Percentiles rank a stretch among this genome's conserved stretches.
Evolutionary conservation across 2,888 invertebrate genomes (phyloP).

Genomic region (Flexamia atlantica): DNA sequence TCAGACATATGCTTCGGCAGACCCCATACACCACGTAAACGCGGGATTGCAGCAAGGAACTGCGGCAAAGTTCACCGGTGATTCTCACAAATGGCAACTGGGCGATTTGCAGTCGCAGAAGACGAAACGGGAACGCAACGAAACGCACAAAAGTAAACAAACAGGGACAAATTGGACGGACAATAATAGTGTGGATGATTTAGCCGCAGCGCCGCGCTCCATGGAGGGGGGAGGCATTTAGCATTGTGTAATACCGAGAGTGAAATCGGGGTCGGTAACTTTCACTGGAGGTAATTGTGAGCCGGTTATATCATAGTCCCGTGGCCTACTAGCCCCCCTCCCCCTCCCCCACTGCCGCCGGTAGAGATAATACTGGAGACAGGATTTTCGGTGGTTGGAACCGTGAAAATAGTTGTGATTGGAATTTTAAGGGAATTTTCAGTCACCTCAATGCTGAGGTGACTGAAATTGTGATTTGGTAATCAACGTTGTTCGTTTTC

Average conservation of each 20-base stretch:
- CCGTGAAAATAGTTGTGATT: not conserved
- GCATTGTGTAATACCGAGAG: constrained; percentile 56
- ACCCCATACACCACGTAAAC: no score
- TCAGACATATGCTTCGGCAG: no score
- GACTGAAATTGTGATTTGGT: no score
- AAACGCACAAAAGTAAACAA: constrained; percentile 50
- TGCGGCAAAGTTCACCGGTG: not conserved
- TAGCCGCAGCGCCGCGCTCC: not conserved
- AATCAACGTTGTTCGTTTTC: no score
- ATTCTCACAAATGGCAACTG: constrained; percentile 9
- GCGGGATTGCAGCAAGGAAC: no score
- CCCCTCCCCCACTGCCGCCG: not conserved
- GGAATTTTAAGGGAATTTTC: no score
- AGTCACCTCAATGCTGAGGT: no score
- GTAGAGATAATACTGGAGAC: no score
- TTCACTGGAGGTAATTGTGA: constrained; percentile 59
- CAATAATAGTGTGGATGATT: constrained; percentile 35
- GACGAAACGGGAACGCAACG: not conserved
- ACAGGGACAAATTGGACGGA: constrained; percentile 34
- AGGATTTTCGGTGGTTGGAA: not conserved
- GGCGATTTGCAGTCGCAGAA: constrained; percentile 10
- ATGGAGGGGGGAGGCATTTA: not conserved
- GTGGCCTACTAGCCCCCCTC: constrained; percentile 41
- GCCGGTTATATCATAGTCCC: constrained; percentile 56
- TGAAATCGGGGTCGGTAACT: constrained; percentile 51